A percentile compares a stretch with the other conserved stretches of the same genome.
These are phyloP conservation scores for Chunga burmeisteri DNA, from an alignment of 2,113 vertebrate species.

Conservation along the genomic window DNA sequence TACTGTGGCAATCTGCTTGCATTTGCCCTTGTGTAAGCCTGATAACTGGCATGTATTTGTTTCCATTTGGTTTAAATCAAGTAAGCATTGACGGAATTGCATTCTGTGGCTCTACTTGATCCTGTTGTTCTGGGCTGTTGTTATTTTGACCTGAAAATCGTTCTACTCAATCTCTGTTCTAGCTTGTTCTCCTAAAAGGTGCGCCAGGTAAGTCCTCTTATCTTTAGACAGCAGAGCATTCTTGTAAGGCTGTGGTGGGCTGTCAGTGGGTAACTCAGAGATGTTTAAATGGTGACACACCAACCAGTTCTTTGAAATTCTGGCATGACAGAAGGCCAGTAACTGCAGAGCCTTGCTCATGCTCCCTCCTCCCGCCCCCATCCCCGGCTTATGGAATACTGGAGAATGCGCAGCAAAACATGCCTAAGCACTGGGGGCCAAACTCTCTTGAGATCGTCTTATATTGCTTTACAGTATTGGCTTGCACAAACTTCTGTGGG, in stretches of 20 bases:
- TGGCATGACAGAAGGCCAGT: accelerated
- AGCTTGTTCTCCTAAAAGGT: neutral
- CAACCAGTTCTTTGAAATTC: neutral
- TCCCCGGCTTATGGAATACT: neutral
- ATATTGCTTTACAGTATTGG: accelerated
- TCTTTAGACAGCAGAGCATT: neutral
- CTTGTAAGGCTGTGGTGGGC: neutral
- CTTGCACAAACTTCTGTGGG: neutral
- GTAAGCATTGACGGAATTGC: neutral
- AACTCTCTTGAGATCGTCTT: neutral
- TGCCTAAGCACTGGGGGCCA: neutral
- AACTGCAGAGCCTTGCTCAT: neutral
- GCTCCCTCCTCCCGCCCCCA: accelerated
- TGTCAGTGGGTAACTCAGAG: accelerated
- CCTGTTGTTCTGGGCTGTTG: neutral
- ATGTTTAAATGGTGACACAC: neutral
- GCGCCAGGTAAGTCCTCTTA: neutral
- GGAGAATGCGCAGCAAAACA: neutral
- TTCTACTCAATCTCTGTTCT: neutral
- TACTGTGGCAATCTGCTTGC: neutral
- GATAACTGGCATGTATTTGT: neutral
- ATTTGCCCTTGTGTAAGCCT: neutral
- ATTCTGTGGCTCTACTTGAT: neutral
- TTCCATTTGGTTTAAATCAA: neutral
- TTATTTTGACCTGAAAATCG: neutral